phyloP scores from a whole-genome alignment of 2,888 invertebrate genomes.

The Dascillus cervinus region DNA sequence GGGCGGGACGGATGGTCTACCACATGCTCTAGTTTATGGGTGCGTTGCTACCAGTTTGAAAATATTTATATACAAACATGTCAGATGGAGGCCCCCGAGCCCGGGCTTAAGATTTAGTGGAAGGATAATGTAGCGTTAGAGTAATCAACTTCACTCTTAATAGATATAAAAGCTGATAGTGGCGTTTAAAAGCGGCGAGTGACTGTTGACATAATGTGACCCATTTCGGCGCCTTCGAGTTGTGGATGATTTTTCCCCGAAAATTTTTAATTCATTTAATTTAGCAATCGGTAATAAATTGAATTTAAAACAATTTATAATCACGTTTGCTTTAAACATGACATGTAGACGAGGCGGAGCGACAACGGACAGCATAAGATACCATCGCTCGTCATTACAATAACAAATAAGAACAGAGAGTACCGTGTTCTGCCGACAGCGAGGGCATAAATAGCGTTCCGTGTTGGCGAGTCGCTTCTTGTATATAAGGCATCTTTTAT shows the following conservation, averaged over 20 bases:
- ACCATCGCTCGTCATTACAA: slow-evolving; percentile 42
- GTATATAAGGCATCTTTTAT: too few relatives aligned
- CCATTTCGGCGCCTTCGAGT: too few relatives aligned
- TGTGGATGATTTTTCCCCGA: too few relatives aligned
- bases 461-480: slow-evolving; percentile 22
- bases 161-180: not conserved
- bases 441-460: slow-evolving; percentile 34
- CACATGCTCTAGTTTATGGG: not conserved
- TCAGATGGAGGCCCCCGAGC: not conserved
- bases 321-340: slow-evolving; percentile 30
- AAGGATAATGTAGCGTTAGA: not conserved
- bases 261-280: too few relatives aligned
- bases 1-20: not conserved
- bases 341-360: slow-evolving; percentile 35
- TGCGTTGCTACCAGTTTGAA: not conserved
- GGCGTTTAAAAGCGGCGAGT: too few relatives aligned
- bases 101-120: too few relatives aligned
- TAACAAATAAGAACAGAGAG: slow-evolving; percentile 43
- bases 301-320: slow-evolving; percentile 18
- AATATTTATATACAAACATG: too few relatives aligned
- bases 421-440: slow-evolving; percentile 31
- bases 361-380: slow-evolving; percentile 37
- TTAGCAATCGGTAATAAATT: too few relatives aligned
- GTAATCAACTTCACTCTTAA: not conserved
- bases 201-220: too few relatives aligned